A percentile compares a stretch with the other conserved stretches of the same genome.
These are phyloP conservation scores for Spilarctia lutea DNA, from an alignment of 2,888 invertebrate species.

Conservation along the genomic window DNA sequence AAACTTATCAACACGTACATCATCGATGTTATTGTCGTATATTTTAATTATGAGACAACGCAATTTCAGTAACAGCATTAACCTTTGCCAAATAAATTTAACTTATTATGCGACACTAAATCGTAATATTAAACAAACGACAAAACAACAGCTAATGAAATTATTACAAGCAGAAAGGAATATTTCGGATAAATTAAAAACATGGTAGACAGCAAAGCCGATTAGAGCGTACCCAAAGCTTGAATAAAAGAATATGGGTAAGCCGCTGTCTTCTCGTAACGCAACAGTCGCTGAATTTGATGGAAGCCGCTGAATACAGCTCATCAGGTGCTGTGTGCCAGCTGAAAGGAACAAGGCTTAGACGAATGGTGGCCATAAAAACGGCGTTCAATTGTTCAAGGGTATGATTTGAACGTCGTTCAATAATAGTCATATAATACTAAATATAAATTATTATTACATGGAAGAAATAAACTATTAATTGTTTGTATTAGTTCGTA, in stretches of 20 bases:
- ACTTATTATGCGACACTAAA: neutral
- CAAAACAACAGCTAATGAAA: constrained; percentile 29
- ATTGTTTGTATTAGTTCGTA: neutral
- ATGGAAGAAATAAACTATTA: neutral
- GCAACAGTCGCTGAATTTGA: constrained; percentile 29
- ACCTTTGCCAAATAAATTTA: neutral
- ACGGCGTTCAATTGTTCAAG: constrained; percentile 7
- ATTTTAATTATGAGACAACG: neutral
- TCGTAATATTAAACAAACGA: constrained; percentile 26
- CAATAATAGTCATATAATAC: neutral
- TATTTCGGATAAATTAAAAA: constrained; percentile 48
- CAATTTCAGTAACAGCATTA: neutral
- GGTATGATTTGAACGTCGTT: neutral
- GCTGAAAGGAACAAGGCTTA: constrained; percentile 30
- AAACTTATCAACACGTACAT: neutral
- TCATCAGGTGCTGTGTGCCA: constrained; percentile 21
- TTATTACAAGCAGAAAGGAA: constrained; percentile 34
- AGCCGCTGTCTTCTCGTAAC: constrained; percentile 24
- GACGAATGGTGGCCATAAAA: constrained; percentile 12
- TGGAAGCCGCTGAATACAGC: constrained; percentile 17
- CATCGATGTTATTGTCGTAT: neutral
- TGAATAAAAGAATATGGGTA: constrained; percentile 35
- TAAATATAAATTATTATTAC: neutral
- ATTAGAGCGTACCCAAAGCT: constrained; percentile 34
- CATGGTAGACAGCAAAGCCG: constrained; percentile 29